Evolutionary conservation across 2,797 vertebrate genomes (phyloP).

Genomic region (Xenops minutus): DNA sequence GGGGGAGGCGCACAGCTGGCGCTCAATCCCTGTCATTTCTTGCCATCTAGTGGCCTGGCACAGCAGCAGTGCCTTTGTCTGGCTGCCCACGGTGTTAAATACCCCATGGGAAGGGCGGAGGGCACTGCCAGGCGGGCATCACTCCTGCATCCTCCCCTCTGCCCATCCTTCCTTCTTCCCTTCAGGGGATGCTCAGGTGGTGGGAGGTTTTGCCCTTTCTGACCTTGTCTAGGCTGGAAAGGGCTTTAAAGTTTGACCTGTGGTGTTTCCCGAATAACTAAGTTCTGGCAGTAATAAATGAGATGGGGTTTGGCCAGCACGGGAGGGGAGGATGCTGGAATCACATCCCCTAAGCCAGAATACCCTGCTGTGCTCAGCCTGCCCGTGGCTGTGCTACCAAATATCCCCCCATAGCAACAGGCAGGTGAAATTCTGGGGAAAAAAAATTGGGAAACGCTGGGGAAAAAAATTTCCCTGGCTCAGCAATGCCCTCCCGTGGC

Average conservation of each 20-base stretch:
- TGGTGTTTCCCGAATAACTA: background rate
- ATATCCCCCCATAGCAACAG: background rate
- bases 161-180: background rate
- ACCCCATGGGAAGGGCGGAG: background rate
- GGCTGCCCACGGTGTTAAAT: too few relatives aligned
- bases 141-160: background rate
- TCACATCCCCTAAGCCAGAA: too few relatives aligned
- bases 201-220: background rate
- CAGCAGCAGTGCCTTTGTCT: background rate
- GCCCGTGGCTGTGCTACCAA: too few relatives aligned
- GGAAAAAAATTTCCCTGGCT: background rate
- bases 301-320: background rate
- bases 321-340: background rate
- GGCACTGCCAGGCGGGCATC: fast-evolving
- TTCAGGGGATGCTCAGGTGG: background rate
- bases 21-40: background rate
- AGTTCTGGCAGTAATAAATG: background rate
- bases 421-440: background rate
- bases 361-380: too few relatives aligned
- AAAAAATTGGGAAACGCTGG: too few relatives aligned
- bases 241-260: background rate
- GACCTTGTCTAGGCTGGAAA: background rate
- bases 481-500: fast-evolving
- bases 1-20: too few relatives aligned
- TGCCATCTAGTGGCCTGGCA: background rate